phyloP scores from a whole-genome alignment of 2,113 vertebrate species.

The cattle (Bos taurus) region DNA sequence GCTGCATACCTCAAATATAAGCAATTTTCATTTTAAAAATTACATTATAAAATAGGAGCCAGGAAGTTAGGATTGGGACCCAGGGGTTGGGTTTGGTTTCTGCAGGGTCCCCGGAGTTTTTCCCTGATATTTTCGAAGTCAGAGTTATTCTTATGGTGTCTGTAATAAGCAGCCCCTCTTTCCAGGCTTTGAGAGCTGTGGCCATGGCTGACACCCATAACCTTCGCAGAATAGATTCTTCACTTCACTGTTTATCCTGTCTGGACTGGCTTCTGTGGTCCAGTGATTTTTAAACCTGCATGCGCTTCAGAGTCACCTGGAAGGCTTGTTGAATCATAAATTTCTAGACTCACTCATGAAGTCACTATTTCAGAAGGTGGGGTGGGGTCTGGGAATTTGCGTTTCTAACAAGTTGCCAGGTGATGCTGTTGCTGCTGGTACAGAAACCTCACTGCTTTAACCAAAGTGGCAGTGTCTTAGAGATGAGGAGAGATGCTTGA shows the following conservation, averaged over 20 bases:
- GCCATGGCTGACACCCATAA: neutral
- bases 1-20: neutral
- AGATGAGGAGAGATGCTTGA: neutral
- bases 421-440: rapidly evolving
- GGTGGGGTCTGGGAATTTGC: neutral
- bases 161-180: neutral
- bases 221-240: neutral
- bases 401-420: neutral
- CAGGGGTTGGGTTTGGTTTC: neutral
- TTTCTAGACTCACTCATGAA: neutral
- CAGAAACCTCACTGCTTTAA: neutral
- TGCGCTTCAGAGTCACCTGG: neutral
- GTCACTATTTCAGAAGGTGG: too few species aligned
- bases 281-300: neutral
- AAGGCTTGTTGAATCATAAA: neutral
- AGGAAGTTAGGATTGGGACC: neutral
- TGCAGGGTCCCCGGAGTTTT: neutral
- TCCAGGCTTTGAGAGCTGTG: neutral
- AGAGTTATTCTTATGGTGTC: neutral
- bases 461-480: neutral
- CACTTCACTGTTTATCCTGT: neutral
- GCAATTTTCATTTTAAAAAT: neutral
- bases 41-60: neutral
- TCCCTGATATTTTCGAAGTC: neutral
- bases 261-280: neutral